Percentiles rank a stretch among this genome's conserved stretches.
phyloP scores from a whole-genome alignment of 2,888 invertebrate genomes.

The Seira ritae region DNA sequence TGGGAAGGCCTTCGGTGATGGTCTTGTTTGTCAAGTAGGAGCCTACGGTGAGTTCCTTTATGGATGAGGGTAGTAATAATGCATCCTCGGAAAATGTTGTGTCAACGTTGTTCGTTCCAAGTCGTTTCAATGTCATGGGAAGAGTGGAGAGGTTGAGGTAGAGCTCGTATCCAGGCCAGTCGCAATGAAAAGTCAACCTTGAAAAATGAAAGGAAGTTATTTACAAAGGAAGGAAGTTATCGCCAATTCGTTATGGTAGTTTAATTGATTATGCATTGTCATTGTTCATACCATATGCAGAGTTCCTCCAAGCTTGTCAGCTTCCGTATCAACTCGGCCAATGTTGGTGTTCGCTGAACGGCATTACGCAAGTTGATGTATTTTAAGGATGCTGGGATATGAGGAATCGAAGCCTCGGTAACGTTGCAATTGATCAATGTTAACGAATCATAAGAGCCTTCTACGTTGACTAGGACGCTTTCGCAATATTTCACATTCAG shows the following conservation, averaged over 20 bases:
- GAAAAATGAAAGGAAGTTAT: too few species aligned
- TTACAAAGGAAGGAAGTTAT: too few species aligned
- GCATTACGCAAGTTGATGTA: conserved; percentile 48
- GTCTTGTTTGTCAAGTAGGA: conserved; percentile 28
- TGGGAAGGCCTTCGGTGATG: conserved; percentile 18
- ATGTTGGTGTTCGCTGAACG: conserved; percentile 20
- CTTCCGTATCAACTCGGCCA: conserved; percentile 6
- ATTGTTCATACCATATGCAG: too few species aligned
- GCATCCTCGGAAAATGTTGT: background rate
- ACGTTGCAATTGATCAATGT: conserved; percentile 50
- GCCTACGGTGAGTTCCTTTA: conserved; percentile 36
- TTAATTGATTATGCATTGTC: too few species aligned
- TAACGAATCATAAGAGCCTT: conserved; percentile 12
- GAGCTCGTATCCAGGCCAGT: conserved; percentile 51
- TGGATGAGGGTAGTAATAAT: conserved; percentile 25
- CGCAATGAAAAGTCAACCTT: conserved; percentile 45
- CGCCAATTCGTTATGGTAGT: too few species aligned
- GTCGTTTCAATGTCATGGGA: conserved; percentile 25
- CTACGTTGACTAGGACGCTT: conserved; percentile 13
- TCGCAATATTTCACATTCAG: conserved; percentile 49
- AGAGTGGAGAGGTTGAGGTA: conserved; percentile 28
- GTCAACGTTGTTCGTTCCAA: conserved; percentile 44
- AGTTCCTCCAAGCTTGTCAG: conserved; percentile 30
- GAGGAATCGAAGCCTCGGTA: conserved; percentile 3
- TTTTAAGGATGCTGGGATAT: conserved; percentile 38